Evolutionary conservation across 2,888 invertebrate genomes (phyloP), one percentile per base, ranked within the genome.

Genomic region (Erebia epiphron): DNA sequence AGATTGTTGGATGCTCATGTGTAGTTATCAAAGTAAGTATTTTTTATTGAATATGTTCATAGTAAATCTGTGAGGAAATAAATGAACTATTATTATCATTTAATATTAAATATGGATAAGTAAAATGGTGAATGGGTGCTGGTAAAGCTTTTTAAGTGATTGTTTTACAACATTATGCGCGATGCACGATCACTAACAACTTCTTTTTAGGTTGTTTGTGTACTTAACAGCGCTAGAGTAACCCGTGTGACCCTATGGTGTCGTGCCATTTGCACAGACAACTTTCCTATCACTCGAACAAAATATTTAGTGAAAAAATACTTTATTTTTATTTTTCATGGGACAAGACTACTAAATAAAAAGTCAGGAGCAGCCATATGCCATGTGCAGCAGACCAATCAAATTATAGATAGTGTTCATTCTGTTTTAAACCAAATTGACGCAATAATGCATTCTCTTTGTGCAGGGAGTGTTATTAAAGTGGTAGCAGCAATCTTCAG

Each of bases 1-100:
- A 99, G 94, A 98, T 99, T 77, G 99, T 99, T 79, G 98, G 99
- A 69, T 99, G 99, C 94, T 99, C 99, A 5, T 98, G 98, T 87
- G 99, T 99, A 75, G 99, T 99, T 75, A 98, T 99, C 89, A 98
- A 97, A 95, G 97, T 97, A 84, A 90, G 90, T 85, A 60, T 10
- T 18, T 9, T 54, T 18, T 54, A 35, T 35, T 35, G 35, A 7
- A 35, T 5, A 0, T 35, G 35, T 35, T 35, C 35, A 35, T 26
- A 1, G 35, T 35, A 7, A 35, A 35, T 7, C 35, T 35, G 7
- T 35, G 7, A 35, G 35, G 35, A 7, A 35, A 7, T 35, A 35
- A 35, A 35, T 26, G 3, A 26, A 26, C 26, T 26, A 5, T 14
- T 14, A 13, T 50, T n/a, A 14, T 7, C 50, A n/a, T 1, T n/a